A percentile compares a stretch with the other conserved stretches of the same genome.
Conservation (phyloP, 2,888 invertebrate genomes). For the Noctuana brunneofusca region DNA sequence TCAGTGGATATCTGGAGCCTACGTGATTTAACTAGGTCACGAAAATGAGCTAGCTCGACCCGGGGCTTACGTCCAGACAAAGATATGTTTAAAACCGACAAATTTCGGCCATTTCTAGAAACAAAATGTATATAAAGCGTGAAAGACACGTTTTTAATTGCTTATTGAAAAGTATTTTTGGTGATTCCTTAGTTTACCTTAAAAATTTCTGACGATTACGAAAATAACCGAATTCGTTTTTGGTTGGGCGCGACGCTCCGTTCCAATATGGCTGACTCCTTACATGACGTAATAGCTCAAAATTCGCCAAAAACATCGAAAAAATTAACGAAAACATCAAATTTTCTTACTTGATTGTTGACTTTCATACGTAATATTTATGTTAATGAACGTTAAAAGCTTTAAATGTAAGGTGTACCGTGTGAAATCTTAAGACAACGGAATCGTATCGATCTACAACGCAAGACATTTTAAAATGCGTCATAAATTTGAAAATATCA, state of each 20-base stretch:
- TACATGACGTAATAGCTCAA: constrained; percentile 49
- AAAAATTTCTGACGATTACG: constrained; percentile 17
- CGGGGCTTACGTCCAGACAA: neutral
- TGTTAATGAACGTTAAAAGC: neutral
- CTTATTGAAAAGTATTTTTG: neutral
- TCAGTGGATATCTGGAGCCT: neutral
- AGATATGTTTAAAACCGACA: neutral
- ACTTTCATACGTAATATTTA: neutral
- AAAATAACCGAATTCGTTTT: constrained; percentile 31
- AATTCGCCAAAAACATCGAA: constrained; percentile 34
- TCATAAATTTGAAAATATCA: neutral
- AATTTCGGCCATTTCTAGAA: neutral
- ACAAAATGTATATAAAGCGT: neutral
- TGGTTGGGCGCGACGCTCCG: constrained; percentile 56
- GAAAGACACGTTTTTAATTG: neutral
- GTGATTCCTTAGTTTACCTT: neutral
- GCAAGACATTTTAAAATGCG: neutral
- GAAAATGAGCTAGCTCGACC: neutral
- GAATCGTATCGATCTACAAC: neutral
- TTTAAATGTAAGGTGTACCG: neutral
- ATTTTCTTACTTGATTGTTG: neutral
- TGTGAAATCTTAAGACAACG: neutral
- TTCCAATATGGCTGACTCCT: constrained; percentile 68
- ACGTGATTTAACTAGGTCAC: neutral
- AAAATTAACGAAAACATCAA: neutral